Conservation (phyloP, 2,888 invertebrate species). For the Neoaliturus tenellus region DNA sequence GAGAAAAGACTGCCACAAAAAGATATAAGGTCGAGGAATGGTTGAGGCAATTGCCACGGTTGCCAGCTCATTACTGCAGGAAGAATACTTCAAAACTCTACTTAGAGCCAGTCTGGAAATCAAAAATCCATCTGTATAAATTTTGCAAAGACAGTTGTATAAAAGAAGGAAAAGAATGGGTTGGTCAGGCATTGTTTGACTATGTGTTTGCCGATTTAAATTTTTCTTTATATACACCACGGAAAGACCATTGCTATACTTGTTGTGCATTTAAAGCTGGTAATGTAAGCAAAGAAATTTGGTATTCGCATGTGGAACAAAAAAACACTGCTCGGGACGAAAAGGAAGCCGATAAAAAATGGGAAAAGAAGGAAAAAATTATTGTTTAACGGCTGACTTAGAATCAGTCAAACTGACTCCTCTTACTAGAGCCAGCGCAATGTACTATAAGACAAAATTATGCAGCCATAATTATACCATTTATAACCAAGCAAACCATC, state of each 20-base stretch:
- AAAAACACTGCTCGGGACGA: conserved; percentile 31
- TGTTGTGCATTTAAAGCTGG: conserved; percentile 50
- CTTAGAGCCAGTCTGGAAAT: conserved; percentile 6
- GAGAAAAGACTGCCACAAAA: conserved; percentile 24
- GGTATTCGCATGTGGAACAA: conserved; percentile 20
- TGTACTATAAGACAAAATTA: conserved; percentile 52
- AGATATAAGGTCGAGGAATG: conserved; percentile 18
- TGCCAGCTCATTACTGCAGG: conserved; percentile 30
- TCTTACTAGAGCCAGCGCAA: conserved; percentile 38
- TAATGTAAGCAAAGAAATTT: conserved; percentile 4
- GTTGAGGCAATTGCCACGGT: conserved; percentile 8
- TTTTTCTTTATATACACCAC: background rate
- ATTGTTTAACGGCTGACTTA: conserved; percentile 48
- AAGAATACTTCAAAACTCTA: conserved; percentile 23
- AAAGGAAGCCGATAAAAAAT: conserved; percentile 51
- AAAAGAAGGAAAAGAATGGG: conserved; percentile 17
- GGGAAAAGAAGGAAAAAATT: conserved; percentile 14
- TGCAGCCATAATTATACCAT: conserved; percentile 46
- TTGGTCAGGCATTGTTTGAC: conserved; percentile 38
- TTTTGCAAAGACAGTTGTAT: conserved; percentile 11
- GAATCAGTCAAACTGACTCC: conserved; percentile 44
- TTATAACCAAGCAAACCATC: conserved; percentile 49
- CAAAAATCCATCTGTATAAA: conserved; percentile 54
- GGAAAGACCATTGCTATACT: conserved; percentile 53
- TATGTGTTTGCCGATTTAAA: conserved; percentile 11